phyloP scores from a whole-genome alignment of 2,797 vertebrate species.

The Mus minutoides region DNA sequence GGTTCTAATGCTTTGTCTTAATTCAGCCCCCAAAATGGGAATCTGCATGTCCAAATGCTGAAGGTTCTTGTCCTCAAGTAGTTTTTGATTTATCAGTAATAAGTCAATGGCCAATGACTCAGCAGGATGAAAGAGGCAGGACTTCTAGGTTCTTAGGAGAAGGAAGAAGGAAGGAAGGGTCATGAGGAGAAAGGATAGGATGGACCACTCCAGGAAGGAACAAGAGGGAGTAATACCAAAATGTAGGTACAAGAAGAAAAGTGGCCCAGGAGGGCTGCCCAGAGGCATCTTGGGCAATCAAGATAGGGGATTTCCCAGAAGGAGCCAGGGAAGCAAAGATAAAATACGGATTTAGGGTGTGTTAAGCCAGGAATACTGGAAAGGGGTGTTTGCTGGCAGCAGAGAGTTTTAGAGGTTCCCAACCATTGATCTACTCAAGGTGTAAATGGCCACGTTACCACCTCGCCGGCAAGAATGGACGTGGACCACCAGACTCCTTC shows the following conservation, averaged over 20 bases:
- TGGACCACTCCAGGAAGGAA: neutral
- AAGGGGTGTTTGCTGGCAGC: neutral
- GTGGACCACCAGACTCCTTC: too few relatives aligned
- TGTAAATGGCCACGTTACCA: too few relatives aligned
- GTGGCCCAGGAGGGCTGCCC: neutral
- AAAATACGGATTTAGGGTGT: neutral
- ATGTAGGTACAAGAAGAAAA: neutral
- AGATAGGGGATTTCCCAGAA: neutral
- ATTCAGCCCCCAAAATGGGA: neutral
- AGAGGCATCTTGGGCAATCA: neutral
- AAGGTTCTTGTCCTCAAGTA: neutral
- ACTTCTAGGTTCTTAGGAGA: neutral
- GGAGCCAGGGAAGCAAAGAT: neutral
- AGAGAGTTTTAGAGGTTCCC: neutral
- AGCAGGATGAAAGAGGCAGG: neutral
- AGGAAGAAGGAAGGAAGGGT: neutral
- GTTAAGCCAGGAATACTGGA: neutral
- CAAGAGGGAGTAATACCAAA: neutral
- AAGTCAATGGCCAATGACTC: neutral
- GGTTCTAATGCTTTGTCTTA: neutral
- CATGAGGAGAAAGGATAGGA: neutral
- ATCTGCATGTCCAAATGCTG: neutral
- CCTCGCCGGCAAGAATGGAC: too few relatives aligned
- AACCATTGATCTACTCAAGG: neutral
- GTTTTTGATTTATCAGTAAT: neutral